Evolutionary conservation across 2,797 vertebrate species (phyloP), one percentile per base, ranked within the genome.

Genomic region (Periophthalmus magnuspinnatus): DNA sequence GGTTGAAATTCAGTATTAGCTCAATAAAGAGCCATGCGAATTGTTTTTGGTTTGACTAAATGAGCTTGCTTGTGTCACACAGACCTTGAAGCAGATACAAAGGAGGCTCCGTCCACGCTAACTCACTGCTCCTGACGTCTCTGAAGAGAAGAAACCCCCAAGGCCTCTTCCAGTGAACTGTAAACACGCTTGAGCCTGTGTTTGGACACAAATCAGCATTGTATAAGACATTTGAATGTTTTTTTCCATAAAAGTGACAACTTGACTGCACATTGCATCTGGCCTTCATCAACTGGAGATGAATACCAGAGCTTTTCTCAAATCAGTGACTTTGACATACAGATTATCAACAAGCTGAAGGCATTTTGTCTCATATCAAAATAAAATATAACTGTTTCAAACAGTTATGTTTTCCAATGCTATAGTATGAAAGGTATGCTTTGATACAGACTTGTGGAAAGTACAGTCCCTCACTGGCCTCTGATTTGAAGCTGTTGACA

Each of bases 401-500:
- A 54, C 52, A 8, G 19, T n/a, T 21, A 52, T 21, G n/a, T 55
- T 55, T 55, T 28, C 13, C 11, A 28, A 6, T 57, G 24, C 54
- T 24, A 24, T 72, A 65, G 67, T 74, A 79, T 58, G 48, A 52
- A 21, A 71, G 38, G 16, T 74, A 56, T 8, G 61, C 56, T 73
- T 66, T 78, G 57, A 74, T 73, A 63, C 72, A 33, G 21, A 72
- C 22, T 17, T 65, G 24, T 48, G 45, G 28, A 78, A 67, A 76
- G 71, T 71, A 41, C 34, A 65, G 56, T 79, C 81, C 73, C 85
- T 79, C 78, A 84, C 84, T 82, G 78, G 77, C 76, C 65, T 78
- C 62, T 86, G 68, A 67, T 66, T 68, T 70, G 62, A 62, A 80
- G 74, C 83, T 83, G 79, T 81, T 82, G 75, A 87, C 81, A 68